Evolutionary conservation across 2,113 vertebrate species (phyloP).

Genomic region (Chaetura pelagica): DNA sequence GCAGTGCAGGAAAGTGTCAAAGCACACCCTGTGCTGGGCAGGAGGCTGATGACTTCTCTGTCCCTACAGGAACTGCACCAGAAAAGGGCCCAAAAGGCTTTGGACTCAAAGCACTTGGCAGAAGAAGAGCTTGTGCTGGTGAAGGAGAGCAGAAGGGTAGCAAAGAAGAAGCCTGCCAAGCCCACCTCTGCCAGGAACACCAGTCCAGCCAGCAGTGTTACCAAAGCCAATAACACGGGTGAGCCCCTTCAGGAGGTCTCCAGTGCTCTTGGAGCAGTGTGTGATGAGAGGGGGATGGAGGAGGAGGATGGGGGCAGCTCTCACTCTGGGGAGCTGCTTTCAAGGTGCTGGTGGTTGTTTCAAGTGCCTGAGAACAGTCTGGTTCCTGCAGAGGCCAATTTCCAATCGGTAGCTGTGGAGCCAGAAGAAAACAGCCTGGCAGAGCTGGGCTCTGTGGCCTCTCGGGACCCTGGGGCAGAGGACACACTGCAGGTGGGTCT

Average conservation of each 20-base stretch:
- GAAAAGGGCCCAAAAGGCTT: slow-evolving; percentile 81
- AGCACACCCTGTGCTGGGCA: not conserved
- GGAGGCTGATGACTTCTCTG: not conserved
- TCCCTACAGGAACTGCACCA: slow-evolving; percentile 87
- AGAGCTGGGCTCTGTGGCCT: not conserved
- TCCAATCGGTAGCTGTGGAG: slow-evolving; percentile 17
- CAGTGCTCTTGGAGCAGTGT: rapidly evolving
- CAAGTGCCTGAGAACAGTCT: not conserved
- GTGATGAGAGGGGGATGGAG: not conserved
- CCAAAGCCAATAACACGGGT: slow-evolving; percentile 87
- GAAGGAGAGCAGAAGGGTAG: slow-evolving; percentile 59
- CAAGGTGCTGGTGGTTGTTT: not conserved
- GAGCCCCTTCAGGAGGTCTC: not conserved
- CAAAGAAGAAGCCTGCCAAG: slow-evolving; percentile 70
- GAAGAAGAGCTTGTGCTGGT: slow-evolving; percentile 62
- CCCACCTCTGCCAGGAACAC: not conserved
- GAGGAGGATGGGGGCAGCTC: rapidly evolving
- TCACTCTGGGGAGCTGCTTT: not conserved
- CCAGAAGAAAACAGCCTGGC: not conserved
- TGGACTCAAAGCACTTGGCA: slow-evolving; percentile 39
- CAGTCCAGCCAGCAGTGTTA: not conserved
- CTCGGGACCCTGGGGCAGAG: not conserved
- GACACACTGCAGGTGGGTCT: slow-evolving; percentile 73
- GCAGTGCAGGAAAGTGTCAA: not conserved
- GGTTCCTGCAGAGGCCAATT: slow-evolving; percentile 71